Evolutionary conservation across 2,888 invertebrate genomes (phyloP).

Genomic region (Isotomurus palustris): DNA sequence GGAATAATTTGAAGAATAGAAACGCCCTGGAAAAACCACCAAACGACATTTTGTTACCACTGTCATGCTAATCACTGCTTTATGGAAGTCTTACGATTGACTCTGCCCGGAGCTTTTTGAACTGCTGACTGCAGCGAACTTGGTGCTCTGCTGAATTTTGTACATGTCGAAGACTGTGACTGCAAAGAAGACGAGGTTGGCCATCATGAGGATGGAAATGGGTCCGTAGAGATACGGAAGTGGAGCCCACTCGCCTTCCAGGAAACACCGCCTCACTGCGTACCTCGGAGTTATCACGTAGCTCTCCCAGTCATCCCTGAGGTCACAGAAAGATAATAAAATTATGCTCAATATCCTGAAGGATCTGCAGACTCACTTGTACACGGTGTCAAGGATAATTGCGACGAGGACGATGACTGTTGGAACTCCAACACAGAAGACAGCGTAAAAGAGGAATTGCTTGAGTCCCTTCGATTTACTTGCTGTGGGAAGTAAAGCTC

Average conservation of each 20-base stretch:
- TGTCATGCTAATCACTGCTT: neutral
- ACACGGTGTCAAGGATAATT: conserved; percentile 31
- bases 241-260: conserved; percentile 34
- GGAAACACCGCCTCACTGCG: conserved; percentile 27
- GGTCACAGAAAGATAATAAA: neutral
- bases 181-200: conserved; percentile 38
- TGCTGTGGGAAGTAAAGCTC: conserved; percentile 39
- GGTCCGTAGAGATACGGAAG: conserved; percentile 39
- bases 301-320: conserved; percentile 39
- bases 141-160: conserved; percentile 39
- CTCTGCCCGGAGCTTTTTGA: conserved; percentile 37
- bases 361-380: conserved; percentile 20
- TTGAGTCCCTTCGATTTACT: conserved; percentile 39
- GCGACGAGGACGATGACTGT: conserved; percentile 30
- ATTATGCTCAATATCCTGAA: neutral
- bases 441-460: conserved; percentile 35
- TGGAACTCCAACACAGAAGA: conserved; percentile 36
- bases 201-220: conserved; percentile 33
- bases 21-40: conserved; percentile 22
- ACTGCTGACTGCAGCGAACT: conserved; percentile 38
- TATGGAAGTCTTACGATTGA: conserved; percentile 36
- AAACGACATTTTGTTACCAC: neutral
- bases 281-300: conserved; percentile 41
- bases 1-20: conserved; percentile 39
- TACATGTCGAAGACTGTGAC: conserved; percentile 37